phyloP scores from a whole-genome alignment of 2,113 vertebrate species.

The Atherinomorus stipes region DNA sequence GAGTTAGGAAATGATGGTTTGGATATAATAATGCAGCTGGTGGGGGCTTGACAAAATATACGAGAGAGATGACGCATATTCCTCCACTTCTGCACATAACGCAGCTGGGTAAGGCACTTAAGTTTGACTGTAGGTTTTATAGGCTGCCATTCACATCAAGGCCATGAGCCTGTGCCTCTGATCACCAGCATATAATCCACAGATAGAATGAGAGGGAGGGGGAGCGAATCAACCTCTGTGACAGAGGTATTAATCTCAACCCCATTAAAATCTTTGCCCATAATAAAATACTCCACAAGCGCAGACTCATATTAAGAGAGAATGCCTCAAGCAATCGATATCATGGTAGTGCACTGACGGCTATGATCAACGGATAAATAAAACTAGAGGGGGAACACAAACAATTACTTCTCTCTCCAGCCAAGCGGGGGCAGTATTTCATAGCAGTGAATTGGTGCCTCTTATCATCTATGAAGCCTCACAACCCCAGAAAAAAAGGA shows the following conservation, averaged over 20 bases:
- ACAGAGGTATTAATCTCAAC: slow-evolving; percentile 76
- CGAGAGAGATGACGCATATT: slow-evolving; percentile 62
- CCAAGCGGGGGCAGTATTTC: slow-evolving; percentile 79
- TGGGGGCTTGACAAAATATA: slow-evolving; percentile 63
- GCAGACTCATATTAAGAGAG: slow-evolving; percentile 68
- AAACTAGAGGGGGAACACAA: slow-evolving; percentile 42
- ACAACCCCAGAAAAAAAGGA: slow-evolving; percentile 21
- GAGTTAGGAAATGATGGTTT: slow-evolving; percentile 65
- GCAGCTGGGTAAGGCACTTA: slow-evolving; percentile 75
- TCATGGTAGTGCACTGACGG: slow-evolving; percentile 46
- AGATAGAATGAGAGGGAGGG: slow-evolving; percentile 26
- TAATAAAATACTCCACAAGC: slow-evolving; percentile 76
- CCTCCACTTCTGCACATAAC: slow-evolving; percentile 56
- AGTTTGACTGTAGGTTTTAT: slow-evolving; percentile 69
- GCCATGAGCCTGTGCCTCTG: slow-evolving; percentile 51
- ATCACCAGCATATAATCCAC: slow-evolving; percentile 44
- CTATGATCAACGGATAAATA: slow-evolving; percentile 74
- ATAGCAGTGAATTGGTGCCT: slow-evolving; percentile 46
- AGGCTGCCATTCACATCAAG: slow-evolving; percentile 64
- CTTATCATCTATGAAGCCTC: slow-evolving; percentile 30
- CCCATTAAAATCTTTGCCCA: slow-evolving; percentile 71
- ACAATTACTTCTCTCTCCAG: slow-evolving; percentile 56
- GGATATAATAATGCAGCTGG: slow-evolving; percentile 77
- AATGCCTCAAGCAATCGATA: slow-evolving; percentile 67
- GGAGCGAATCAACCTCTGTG: slow-evolving; percentile 54